phyloP scores from a whole-genome alignment of 2,113 vertebrate genomes.

The Sylvietta virens region DNA sequence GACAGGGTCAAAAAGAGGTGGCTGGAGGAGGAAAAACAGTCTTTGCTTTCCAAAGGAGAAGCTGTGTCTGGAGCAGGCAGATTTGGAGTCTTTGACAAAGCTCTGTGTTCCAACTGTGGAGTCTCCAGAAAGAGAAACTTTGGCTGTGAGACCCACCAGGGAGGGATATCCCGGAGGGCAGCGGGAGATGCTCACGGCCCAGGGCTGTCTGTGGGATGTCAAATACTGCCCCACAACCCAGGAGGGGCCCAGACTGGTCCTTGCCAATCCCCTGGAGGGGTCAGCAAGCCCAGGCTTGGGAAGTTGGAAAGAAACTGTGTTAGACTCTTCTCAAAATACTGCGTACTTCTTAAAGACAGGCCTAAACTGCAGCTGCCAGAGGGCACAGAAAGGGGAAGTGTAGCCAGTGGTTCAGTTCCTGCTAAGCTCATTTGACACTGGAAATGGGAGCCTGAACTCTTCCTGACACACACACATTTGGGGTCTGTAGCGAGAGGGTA shows the following conservation, averaged over 20 bases:
- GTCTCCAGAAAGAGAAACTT: neutral
- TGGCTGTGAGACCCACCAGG: rapidly evolving
- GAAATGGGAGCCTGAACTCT: neutral
- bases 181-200: rapidly evolving
- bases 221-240: neutral
- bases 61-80: neutral
- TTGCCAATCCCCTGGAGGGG: neutral
- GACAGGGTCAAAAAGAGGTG: neutral
- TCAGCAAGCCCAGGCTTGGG: neutral
- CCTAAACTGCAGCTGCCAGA: neutral
- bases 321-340: neutral
- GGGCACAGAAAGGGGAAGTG: neutral
- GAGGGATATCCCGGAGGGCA: neutral
- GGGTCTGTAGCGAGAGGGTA: neutral
- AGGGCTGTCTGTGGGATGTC: rapidly evolving
- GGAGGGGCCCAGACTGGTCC: neutral
- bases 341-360: neutral
- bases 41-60: neutral
- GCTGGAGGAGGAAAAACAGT: neutral
- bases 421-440: neutral
- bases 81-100: neutral
- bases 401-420: neutral
- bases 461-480: neutral
- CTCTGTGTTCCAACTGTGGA: neutral
- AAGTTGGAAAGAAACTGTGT: neutral